Evolutionary conservation across 2,888 invertebrate genomes (phyloP).

Genomic region (Acheta domesticus): DNA sequence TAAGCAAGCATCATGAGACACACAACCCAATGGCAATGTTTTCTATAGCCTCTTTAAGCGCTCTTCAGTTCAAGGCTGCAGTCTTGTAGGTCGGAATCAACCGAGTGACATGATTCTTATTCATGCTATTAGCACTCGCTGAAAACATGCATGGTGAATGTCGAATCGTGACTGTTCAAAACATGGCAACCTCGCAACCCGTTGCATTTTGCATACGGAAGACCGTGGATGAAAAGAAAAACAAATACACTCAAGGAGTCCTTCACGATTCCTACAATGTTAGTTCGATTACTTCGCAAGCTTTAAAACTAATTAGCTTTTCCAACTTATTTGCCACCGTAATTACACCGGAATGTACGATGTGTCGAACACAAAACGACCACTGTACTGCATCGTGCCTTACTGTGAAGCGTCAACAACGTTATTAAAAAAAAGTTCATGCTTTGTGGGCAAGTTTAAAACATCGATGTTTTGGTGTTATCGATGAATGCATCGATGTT

Average conservation of each 20-base stretch:
- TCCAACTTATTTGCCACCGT: background rate
- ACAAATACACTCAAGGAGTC: background rate
- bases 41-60: background rate
- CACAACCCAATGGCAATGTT: background rate
- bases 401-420: too few species aligned
- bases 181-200: background rate
- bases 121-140: background rate
- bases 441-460: too few species aligned
- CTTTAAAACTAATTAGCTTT: background rate
- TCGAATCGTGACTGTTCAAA: background rate
- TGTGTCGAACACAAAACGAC: background rate
- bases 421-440: too few species aligned
- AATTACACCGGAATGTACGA: background rate
- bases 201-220: background rate
- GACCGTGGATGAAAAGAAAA: background rate
- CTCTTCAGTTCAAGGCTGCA: background rate
- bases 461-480: too few species aligned
- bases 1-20: background rate
- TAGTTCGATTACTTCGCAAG: slow-evolving; percentile 1
- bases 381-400: too few species aligned
- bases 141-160: background rate
- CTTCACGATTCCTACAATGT: background rate
- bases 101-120: background rate
- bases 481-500: too few species aligned
- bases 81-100: background rate